Evolutionary conservation across 2,888 invertebrate genomes (phyloP), one percentile per base, ranked within the genome.

Genomic region (Gryllus longicercus): DNA sequence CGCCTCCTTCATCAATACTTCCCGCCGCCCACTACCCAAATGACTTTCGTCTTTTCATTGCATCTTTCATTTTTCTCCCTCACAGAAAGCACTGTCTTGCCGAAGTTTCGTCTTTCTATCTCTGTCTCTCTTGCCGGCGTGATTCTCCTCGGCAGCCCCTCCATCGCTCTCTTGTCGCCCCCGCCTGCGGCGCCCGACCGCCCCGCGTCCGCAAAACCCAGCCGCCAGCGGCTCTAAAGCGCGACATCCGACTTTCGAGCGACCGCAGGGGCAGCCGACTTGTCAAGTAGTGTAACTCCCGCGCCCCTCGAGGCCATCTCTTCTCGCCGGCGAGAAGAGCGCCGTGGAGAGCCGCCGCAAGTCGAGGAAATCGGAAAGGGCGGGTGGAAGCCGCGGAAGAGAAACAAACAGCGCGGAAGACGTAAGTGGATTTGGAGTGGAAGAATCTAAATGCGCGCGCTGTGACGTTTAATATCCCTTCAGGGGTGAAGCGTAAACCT

Each of bases 1-100:
- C 76, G 18, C 74, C 74, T 75, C 74, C 77, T 77, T 77, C 50
- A 74, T 51, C 79, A 76, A 51, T 50, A 50, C 75, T 51, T 74
- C 80, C 76, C 80, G 76, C 77, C 80, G 77, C 74, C 16, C 51
- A 50, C 21, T 23, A 76, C 25, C 18, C 25, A 25, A 76, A 49
- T 76, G 76, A 76, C 25, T 76, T 76, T 38, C 25, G 16, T 25
- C 49, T 25, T 76, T 76, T 76, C 49, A 74, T 38, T 76, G 76
- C 76, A 16, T 12, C 23, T 21, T 16, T 76, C 38, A 38, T 38
- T 38, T 38, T 38, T 8, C 8, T 8, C 38, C 38, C 38, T 38
- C 38, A 8, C 38, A 8, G 8, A 8, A 38, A 38, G 5, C 4
- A 38, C 38, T 38, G 38, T 38, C 38, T 38, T 38, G 8, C 38